phyloP scores from a whole-genome alignment of 1,140 invertebrate species.

The Musca vetustissima region DNA sequence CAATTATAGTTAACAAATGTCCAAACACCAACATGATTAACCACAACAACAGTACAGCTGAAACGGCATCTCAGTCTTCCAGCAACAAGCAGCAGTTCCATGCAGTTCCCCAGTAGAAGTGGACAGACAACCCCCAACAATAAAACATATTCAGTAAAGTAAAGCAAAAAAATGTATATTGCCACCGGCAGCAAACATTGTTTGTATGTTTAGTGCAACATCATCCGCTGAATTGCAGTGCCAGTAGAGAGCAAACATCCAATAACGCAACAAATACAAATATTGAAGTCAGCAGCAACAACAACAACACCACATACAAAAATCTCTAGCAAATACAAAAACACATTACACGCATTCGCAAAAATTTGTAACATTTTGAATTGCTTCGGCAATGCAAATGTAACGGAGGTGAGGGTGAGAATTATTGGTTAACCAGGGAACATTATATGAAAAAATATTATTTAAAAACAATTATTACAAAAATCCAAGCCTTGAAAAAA shows the following conservation, averaged over 20 bases:
- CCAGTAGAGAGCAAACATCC: neutral
- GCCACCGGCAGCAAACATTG: conserved; percentile 15
- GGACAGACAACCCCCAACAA: too few relatives aligned
- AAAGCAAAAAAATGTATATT: neutral
- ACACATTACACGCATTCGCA: conserved; percentile 15
- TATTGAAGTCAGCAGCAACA: neutral
- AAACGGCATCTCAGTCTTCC: too few relatives aligned
- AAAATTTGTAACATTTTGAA: conserved; percentile 12
- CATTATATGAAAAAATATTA: too few relatives aligned
- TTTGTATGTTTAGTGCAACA: conserved; percentile 1
- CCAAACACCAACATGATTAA: conserved; percentile 23
- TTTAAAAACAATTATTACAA: too few relatives aligned
- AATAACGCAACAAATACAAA: neutral
- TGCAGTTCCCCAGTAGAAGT: too few relatives aligned
- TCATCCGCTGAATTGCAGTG: neutral
- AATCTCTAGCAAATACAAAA: neutral
- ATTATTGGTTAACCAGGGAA: too few relatives aligned
- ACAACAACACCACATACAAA: neutral
- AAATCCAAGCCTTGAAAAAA: too few relatives aligned
- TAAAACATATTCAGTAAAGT: neutral
- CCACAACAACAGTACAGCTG: conserved; percentile 8
- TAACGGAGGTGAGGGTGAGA: too few relatives aligned
- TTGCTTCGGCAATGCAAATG: too few relatives aligned
- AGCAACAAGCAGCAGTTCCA: too few relatives aligned
- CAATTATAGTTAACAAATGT: conserved; percentile 24